phyloP scores from a whole-genome alignment of 2,797 vertebrate genomes.

The Thalassophryne amazonica region DNA sequence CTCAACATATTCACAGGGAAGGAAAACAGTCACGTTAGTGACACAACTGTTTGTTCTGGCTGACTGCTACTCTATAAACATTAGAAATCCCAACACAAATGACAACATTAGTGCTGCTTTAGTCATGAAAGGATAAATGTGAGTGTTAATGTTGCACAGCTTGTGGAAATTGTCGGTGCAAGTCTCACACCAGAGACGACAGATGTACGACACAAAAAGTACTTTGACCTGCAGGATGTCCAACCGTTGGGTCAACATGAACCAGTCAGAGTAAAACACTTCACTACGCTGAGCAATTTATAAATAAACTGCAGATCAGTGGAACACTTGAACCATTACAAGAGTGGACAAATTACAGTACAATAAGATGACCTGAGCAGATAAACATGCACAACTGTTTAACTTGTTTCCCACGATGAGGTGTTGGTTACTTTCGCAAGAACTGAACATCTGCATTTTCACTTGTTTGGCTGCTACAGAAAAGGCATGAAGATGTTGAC shows the following conservation, averaged over 20 bases:
- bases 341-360: too few relatives aligned
- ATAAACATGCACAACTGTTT: too few relatives aligned
- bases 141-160: constrained; percentile 45
- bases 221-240: constrained; percentile 25
- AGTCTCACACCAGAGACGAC: constrained; percentile 27
- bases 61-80: constrained; percentile 43
- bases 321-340: too few relatives aligned
- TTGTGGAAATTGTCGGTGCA: constrained; percentile 25
- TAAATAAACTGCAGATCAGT: too few relatives aligned
- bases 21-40: constrained; percentile 49
- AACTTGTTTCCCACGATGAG: too few relatives aligned
- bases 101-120: constrained; percentile 51
- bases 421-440: too few relatives aligned
- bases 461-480: too few relatives aligned
- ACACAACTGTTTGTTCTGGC: constrained; percentile 55
- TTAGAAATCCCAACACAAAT: constrained; percentile 54
- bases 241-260: constrained; percentile 17
- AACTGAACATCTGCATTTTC: too few relatives aligned
- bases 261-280: background rate
- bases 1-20: constrained; percentile 58
- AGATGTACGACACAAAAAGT: constrained; percentile 24
- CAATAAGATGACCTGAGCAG: too few relatives aligned
- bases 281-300: background rate
- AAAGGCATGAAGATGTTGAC: too few relatives aligned
- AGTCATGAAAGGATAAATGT: constrained; percentile 40